phyloP scores from a whole-genome alignment of 2,113 vertebrate species.

The Oreochromis spilurus region DNA sequence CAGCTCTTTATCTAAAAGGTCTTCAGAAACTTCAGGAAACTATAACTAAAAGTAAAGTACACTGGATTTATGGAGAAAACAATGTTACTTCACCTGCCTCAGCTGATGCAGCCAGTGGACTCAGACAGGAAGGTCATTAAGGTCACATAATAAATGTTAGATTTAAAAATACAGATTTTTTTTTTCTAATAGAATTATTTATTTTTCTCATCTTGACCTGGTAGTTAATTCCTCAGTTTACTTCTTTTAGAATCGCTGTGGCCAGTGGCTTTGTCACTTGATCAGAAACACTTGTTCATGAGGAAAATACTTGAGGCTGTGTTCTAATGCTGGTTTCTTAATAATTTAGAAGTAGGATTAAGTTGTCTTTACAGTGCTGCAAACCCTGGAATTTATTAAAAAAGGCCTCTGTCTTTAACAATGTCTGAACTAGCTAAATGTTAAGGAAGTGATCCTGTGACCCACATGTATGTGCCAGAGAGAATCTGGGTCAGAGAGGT shows the following conservation, averaged over 20 bases:
- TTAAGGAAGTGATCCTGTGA: neutral
- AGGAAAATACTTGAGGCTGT: neutral
- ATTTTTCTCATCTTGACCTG: neutral
- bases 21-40: neutral
- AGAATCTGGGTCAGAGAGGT: constrained; percentile 39
- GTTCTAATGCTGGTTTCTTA: neutral
- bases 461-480: constrained; percentile 15
- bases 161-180: neutral
- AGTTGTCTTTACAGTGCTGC: neutral
- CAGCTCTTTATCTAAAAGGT: neutral
- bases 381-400: neutral
- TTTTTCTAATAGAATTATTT: neutral
- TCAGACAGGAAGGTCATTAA: neutral
- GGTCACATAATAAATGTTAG: neutral
- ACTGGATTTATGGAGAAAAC: neutral
- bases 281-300: neutral
- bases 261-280: neutral
- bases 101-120: neutral
- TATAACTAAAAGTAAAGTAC: neutral
- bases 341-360: neutral
- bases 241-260: neutral
- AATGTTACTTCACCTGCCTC: fast-evolving
- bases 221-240: neutral
- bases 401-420: neutral
- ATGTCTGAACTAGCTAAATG: neutral